A percentile compares a stretch with the other conserved stretches of the same genome.
Evolutionary conservation across 2,888 invertebrate genomes (phyloP).

Genomic region (Miltochrista miniata): DNA sequence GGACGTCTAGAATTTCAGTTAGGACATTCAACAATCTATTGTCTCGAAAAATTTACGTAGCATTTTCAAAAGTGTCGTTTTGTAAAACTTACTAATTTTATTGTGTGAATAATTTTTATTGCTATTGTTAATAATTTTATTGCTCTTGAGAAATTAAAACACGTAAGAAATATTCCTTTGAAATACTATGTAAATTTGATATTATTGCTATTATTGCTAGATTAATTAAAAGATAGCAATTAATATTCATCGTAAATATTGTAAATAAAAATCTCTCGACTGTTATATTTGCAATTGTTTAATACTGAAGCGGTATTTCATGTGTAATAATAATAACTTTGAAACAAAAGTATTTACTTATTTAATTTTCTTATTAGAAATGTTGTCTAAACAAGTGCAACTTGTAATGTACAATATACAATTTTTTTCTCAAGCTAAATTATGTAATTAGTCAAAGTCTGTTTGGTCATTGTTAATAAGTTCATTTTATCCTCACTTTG

Average conservation of each 20-base stretch:
- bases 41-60: background rate
- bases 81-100: constrained; percentile 1
- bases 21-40: background rate
- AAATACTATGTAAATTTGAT: background rate
- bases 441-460: too few relatives aligned
- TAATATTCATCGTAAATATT: background rate
- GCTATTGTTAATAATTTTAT: background rate
- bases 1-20: background rate
- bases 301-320: too few relatives aligned
- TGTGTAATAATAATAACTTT: background rate
- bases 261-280: background rate
- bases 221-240: constrained; percentile 1
- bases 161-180: background rate
- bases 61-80: constrained; percentile 1
- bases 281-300: too few relatives aligned
- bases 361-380: too few relatives aligned
- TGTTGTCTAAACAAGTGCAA: too few relatives aligned
- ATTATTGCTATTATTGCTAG: background rate
- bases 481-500: too few relatives aligned
- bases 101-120: constrained; percentile 1
- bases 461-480: too few relatives aligned
- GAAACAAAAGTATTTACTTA: too few relatives aligned
- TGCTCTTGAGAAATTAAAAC: constrained; percentile 1
- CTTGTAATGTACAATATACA: too few relatives aligned
- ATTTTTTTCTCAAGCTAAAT: too few relatives aligned